Conservation (phyloP, 2,888 invertebrate species). For the Tenthredo amoena region DNA sequence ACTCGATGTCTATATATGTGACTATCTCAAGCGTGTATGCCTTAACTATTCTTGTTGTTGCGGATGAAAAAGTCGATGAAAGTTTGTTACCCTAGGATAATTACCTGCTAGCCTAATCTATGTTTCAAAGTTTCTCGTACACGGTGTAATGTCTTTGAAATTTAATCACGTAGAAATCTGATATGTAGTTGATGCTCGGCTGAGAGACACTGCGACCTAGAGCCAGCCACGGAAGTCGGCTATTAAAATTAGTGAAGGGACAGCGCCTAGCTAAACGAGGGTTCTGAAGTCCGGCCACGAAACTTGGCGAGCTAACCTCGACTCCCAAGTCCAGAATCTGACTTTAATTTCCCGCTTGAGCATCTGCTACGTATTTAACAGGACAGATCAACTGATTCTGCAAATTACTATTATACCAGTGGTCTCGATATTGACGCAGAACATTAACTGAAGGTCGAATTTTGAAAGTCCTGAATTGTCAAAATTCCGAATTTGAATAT, state of each 20-base stretch:
- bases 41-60: not conserved
- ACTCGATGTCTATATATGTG: not conserved
- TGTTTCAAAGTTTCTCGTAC: not conserved
- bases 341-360: constrained; percentile 30
- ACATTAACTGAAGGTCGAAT: not conserved
- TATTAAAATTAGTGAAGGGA: constrained; percentile 53
- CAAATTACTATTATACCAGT: constrained; percentile 14
- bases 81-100: not conserved
- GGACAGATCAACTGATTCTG: not conserved
- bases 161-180: constrained; percentile 9
- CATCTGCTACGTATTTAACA: constrained; percentile 32
- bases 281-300: constrained; percentile 48
- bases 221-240: constrained; percentile 47
- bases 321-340: constrained; percentile 25
- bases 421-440: not conserved
- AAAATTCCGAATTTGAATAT: too few relatives aligned
- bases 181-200: not conserved
- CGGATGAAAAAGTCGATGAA: not conserved
- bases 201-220: constrained; percentile 48
- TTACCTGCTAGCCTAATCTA: not conserved
- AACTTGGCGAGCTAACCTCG: constrained; percentile 18
- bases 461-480: too few relatives aligned
- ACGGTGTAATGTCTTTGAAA: constrained; percentile 27
- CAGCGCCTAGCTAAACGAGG: constrained; percentile 51
- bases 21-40: not conserved